Conservation (phyloP, 2,888 invertebrate genomes). For the Achlya flavicornis region DNA sequence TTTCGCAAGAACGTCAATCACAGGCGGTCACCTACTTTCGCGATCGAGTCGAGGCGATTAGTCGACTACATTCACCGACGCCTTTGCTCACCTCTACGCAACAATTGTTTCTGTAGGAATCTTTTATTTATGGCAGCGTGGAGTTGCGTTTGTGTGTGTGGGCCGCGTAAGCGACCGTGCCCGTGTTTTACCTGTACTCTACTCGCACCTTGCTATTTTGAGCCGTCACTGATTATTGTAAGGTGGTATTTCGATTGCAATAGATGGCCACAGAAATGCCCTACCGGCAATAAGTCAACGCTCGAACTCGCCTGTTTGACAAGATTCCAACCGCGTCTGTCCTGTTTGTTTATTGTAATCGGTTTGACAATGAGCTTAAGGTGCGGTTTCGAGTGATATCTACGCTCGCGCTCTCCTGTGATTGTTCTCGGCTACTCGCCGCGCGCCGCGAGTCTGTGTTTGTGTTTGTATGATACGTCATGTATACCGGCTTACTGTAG, state of each 20-base stretch:
- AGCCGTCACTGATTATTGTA: constrained; percentile 38
- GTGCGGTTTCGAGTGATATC: constrained; percentile 84
- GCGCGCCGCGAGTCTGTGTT: constrained; percentile 67
- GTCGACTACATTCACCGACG: constrained; percentile 80
- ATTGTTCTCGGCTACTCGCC: constrained; percentile 74
- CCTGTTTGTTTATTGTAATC: constrained; percentile 84
- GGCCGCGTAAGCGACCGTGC: constrained; percentile 65
- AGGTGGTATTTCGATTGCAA: constrained; percentile 43
- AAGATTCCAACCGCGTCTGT: constrained; percentile 84
- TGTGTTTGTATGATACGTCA: constrained; percentile 82
- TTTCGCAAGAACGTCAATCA: constrained; percentile 83
- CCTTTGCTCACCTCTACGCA: constrained; percentile 81
- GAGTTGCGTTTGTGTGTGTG: constrained; percentile 69
- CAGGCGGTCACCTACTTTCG: constrained; percentile 83
- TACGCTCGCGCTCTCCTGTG: constrained; percentile 68
- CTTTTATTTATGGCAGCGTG: constrained; percentile 82
- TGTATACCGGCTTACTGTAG: constrained; percentile 80
- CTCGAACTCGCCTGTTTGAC: constrained; percentile 84
- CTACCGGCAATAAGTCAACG: constrained; percentile 84
- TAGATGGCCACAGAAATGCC: constrained; percentile 69
- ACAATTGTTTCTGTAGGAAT: constrained; percentile 84
- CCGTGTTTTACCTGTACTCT: constrained; percentile 79
- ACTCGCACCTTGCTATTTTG: constrained; percentile 29
- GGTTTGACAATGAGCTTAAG: constrained; percentile 84
- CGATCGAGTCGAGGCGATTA: constrained; percentile 80